These are phyloP conservation scores for Adrianichthys oophorus DNA, from an alignment of 2,797 vertebrate species.

Conservation along the genomic window DNA sequence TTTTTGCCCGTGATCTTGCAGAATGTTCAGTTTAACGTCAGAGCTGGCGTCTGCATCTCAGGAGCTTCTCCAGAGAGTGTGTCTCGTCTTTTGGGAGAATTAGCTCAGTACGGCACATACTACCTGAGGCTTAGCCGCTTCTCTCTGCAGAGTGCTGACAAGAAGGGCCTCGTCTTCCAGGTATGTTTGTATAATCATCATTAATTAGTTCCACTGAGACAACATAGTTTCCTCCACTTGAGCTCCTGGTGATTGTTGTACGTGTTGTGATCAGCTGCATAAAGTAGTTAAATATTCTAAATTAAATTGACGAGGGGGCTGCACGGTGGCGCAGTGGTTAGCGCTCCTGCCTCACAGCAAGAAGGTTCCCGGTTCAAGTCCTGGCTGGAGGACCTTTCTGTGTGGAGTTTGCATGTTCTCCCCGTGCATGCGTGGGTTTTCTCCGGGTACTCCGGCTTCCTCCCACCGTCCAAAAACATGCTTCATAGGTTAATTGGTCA, in stretches of 20 bases:
- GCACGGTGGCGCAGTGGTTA: no score
- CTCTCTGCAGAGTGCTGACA: slow-evolving; percentile 85
- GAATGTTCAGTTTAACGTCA: slow-evolving; percentile 86
- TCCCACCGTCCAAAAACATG: no score
- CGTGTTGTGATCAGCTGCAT: slow-evolving; percentile 11
- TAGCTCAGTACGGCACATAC: slow-evolving; percentile 90
- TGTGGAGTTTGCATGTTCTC: no score
- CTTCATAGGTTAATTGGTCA: no score
- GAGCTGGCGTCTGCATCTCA: slow-evolving; percentile 87
- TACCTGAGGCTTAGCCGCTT: slow-evolving; percentile 91
- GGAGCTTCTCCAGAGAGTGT: slow-evolving; percentile 92
- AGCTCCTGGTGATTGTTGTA: slow-evolving; percentile 25
- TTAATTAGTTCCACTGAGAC: slow-evolving; percentile 17
- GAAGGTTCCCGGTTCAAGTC: no score
- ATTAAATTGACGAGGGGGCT: slow-evolving; percentile 4
- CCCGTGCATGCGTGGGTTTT: no score
- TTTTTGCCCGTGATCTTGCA: slow-evolving; percentile 48
- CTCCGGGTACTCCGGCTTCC: no score
- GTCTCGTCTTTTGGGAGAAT: slow-evolving; percentile 85
- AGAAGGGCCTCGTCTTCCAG: slow-evolving; percentile 95
- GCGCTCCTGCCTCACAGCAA: no score
- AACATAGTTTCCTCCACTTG: slow-evolving; percentile 8
- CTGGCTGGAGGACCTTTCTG: no score
- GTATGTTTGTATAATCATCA: slow-evolving; percentile 77
- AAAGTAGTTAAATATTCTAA: slow-evolving; percentile 8